Evolutionary conservation across 2,797 vertebrate genomes (phyloP).

Genomic region (Lutjanus campechanus): DNA sequence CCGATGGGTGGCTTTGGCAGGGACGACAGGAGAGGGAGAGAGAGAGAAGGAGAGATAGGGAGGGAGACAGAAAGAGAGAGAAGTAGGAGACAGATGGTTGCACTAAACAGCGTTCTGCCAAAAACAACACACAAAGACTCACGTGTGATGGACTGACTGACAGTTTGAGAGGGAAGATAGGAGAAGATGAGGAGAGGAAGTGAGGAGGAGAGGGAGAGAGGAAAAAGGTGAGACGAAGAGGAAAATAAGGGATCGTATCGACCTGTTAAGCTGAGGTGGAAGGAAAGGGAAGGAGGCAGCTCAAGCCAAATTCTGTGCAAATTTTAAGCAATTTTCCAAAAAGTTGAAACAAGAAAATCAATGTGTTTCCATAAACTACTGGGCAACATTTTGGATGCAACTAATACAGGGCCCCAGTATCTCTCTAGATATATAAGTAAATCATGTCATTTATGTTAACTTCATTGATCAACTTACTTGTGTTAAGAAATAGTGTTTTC

Average conservation of each 20-base stretch:
- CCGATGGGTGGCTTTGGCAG: constrained; percentile 93
- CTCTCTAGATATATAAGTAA: neutral
- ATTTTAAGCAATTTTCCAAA: constrained; percentile 8
- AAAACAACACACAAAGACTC: constrained; percentile 90
- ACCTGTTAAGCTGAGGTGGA: constrained; percentile 23
- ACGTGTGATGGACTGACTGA: constrained; percentile 83
- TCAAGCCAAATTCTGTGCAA: neutral
- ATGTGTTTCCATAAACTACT: constrained; percentile 8
- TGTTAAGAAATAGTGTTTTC: constrained; percentile 23
- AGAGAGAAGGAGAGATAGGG: constrained; percentile 80
- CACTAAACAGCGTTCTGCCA: constrained; percentile 94
- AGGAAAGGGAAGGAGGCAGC: constrained; percentile 3
- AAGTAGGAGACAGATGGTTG: constrained; percentile 99
- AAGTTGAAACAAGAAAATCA: neutral
- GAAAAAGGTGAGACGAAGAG: constrained; percentile 52
- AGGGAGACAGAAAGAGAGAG: constrained; percentile 92
- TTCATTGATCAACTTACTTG: constrained; percentile 15
- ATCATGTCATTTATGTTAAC: neutral
- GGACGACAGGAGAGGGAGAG: constrained; percentile 85
- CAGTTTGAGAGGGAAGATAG: constrained; percentile 68
- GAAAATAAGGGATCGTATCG: constrained; percentile 22
- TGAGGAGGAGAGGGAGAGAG: constrained; percentile 30
- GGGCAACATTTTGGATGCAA: constrained; percentile 3
- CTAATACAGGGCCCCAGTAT: neutral
- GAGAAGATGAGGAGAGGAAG: constrained; percentile 58